phyloP scores from a whole-genome alignment of 2,797 vertebrate species.

The Fratercula arctica region DNA sequence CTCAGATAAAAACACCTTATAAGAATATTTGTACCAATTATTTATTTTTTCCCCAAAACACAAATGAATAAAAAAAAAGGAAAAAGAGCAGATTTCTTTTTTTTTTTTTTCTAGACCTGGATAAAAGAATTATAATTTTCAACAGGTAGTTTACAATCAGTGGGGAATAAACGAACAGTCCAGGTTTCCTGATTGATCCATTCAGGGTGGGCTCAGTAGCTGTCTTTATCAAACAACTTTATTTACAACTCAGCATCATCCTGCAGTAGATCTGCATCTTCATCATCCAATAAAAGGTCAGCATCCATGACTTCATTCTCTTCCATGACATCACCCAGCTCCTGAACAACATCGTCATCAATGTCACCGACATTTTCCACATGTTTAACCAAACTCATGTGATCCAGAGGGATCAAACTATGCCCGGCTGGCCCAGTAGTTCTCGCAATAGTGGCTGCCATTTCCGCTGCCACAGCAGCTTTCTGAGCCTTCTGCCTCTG shows the following conservation, averaged over 20 bases:
- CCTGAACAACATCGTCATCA: conserved; percentile 76
- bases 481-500: conserved; percentile 82
- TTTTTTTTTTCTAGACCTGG: conserved; percentile 61
- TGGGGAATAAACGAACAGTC: conserved; percentile 70
- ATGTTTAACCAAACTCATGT: conserved; percentile 78
- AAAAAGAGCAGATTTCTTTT: conserved; percentile 11
- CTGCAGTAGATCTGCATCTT: conserved; percentile 78
- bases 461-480: conserved; percentile 78
- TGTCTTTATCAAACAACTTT: conserved; percentile 35
- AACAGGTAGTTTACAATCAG: conserved; percentile 80
- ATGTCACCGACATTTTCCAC: conserved; percentile 76
- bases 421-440: conserved; percentile 74
- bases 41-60: conserved; percentile 71
- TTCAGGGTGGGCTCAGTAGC: conserved; percentile 57
- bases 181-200: conserved; percentile 62
- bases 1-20: conserved; percentile 74
- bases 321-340: conserved; percentile 79
- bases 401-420: conserved; percentile 78
- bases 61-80: conserved; percentile 67
- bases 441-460: conserved; percentile 79
- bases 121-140: conserved; percentile 71
- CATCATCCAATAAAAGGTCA: conserved; percentile 78
- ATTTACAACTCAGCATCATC: conserved; percentile 80
- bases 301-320: conserved; percentile 78
- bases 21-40: conserved; percentile 76